phyloP scores from a whole-genome alignment of 2,113 vertebrate species.

The Nesospiza acunhae region DNA sequence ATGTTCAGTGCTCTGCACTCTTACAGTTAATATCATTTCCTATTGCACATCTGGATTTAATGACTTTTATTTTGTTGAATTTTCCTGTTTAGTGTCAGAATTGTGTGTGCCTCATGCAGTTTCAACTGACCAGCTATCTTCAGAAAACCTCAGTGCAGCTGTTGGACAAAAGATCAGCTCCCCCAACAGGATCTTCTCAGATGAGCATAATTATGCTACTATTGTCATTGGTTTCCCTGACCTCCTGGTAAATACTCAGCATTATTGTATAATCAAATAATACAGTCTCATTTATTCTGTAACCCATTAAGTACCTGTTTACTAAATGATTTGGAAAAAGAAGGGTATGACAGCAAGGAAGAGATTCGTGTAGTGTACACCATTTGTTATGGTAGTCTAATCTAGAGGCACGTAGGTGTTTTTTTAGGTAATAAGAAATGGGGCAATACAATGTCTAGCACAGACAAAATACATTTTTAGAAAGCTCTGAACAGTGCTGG shows the following conservation, averaged over 20 bases:
- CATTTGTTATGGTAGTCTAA: neutral
- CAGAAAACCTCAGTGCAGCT: constrained; percentile 90
- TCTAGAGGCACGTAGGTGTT: neutral
- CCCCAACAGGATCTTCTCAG: constrained; percentile 89
- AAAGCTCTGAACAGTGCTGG: neutral
- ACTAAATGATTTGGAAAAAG: neutral
- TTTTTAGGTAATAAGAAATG: neutral
- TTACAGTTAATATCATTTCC: neutral
- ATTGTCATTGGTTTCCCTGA: constrained; percentile 93
- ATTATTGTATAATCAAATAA: constrained; percentile 3
- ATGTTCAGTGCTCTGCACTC: neutral
- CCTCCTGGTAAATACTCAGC: constrained; percentile 83
- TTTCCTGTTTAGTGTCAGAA: constrained; percentile 71
- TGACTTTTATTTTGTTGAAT: constrained; percentile 11
- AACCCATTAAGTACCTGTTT: neutral
- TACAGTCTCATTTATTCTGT: neutral
- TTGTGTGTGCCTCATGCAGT: constrained; percentile 77
- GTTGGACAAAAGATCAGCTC: constrained; percentile 91
- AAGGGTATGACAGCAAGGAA: neutral
- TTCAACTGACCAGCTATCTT: constrained; percentile 87
- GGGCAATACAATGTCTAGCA: neutral
- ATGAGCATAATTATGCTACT: constrained; percentile 81
- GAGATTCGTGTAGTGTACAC: neutral
- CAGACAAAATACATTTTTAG: neutral
- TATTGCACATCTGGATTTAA: constrained; percentile 24